These are phyloP conservation scores for Germaria angustata DNA, from an alignment of 2,888 invertebrate species.

Conservation along the genomic window DNA sequence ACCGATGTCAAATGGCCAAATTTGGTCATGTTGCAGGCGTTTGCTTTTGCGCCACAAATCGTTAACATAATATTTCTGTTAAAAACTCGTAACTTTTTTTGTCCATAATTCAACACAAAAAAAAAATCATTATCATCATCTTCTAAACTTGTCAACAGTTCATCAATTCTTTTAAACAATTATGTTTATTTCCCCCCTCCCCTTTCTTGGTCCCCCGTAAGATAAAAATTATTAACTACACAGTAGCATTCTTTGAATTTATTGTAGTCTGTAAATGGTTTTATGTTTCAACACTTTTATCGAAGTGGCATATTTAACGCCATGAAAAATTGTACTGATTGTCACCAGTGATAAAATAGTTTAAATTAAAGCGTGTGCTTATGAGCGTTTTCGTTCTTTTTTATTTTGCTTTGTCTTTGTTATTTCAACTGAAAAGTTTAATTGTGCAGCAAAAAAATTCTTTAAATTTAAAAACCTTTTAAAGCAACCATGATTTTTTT, in stretches of 20 bases:
- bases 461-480: slow-evolving; percentile 22
- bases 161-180: slow-evolving; percentile 66
- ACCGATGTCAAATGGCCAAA: slow-evolving; percentile 63
- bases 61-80: slow-evolving; percentile 2
- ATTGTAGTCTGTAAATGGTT: slow-evolving; percentile 48
- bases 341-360: slow-evolving; percentile 73
- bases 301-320: slow-evolving; percentile 77
- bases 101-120: slow-evolving; percentile 73
- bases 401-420: not conserved
- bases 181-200: slow-evolving; percentile 49
- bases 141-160: slow-evolving; percentile 69
- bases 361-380: slow-evolving; percentile 69
- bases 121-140: slow-evolving; percentile 8
- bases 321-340: slow-evolving; percentile 76
- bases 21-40: slow-evolving; percentile 68
- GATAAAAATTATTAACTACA: not conserved
- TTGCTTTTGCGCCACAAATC: slow-evolving; percentile 65
- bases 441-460: not conserved
- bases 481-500: not conserved
- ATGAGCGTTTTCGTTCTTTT: not conserved
- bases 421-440: not conserved
- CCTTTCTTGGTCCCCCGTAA: slow-evolving; percentile 11
- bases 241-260: slow-evolving; percentile 60
- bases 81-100: slow-evolving; percentile 53
- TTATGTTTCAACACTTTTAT: slow-evolving; percentile 62